Evolutionary conservation across 2,888 invertebrate species (phyloP).

Genomic region (Agriopis leucophaearia): DNA sequence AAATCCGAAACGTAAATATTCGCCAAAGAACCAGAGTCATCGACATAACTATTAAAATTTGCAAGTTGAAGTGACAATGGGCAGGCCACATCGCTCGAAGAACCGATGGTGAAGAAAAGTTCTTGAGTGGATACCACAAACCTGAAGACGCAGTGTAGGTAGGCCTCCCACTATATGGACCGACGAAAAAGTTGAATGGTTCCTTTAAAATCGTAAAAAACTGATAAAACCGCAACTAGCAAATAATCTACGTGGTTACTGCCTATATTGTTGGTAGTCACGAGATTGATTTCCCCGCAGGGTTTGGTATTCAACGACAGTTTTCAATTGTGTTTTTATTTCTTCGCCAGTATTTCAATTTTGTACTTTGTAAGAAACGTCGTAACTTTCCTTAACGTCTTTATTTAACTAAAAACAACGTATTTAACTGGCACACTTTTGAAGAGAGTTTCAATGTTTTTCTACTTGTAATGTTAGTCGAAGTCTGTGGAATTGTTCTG

Average conservation of each 20-base stretch:
- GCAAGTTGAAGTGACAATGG: no score
- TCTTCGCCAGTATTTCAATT: conserved; percentile 16
- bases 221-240: not conserved
- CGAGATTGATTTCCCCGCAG: conserved; percentile 28
- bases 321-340: conserved; percentile 20
- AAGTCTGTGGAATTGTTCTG: not conserved
- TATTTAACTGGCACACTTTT: not conserved
- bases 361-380: conserved; percentile 5
- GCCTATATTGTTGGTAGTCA: conserved; percentile 1
- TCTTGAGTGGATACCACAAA: no score
- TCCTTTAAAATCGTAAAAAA: not conserved
- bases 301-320: conserved; percentile 19
- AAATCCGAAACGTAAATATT: no score
- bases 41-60: no score
- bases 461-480: not conserved
- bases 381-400: not conserved
- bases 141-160: no score
- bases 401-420: not conserved
- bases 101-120: no score
- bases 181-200: no score
- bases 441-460: not conserved
- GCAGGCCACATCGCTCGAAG: no score
- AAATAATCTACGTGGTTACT: not conserved
- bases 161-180: no score
- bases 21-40: no score